Evolutionary conservation across 2,797 vertebrate species (phyloP), one percentile per base, ranked within the genome.

Genomic region (Crocidura indochinensis): DNA sequence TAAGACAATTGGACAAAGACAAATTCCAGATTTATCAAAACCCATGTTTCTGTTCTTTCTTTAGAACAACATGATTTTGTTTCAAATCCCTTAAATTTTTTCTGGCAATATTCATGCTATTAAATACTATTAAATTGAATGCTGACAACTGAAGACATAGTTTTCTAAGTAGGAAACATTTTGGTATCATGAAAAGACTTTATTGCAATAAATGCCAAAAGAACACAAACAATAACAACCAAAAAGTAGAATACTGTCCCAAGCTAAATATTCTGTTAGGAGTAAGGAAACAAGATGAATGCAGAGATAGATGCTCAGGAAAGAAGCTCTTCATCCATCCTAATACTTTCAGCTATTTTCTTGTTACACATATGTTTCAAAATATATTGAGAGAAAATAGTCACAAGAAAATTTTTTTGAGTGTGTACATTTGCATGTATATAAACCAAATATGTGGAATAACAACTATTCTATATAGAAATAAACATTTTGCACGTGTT

Each of bases 1-100:
- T 91, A 88, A 91, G 51, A 94, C 88, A 96, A 91, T 75, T 94
- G 81, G 78, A 94, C 83, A 93, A 92, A 95, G 81, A 94, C 38
- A 90, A 93, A 93, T 88, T 82, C 71, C 44, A 73, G 19, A 88
- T 92, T 60, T 90, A 79, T 84, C 62, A 10, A 92, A 94, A 64
- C 47, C 12, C 24, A 24, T 69, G 2, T 15, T 79, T 44, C 73
- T 93, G 15, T 9, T 26, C 24, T 88, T 95, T 47, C 46, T 79
- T 92, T 78, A 94, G 74, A 93, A 83, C 3, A 82, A 79, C 31
- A 87, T 62, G 10, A 76, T 77, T 64, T 27, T 78, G 83, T 44
- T 0, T 31, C 53, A 82, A 86, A 47, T 1, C 0, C 8, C 17
- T 82, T 73, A 53, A 29, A 65, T 68, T 80, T 27, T 3, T 68